Conservation (phyloP, 2,888 invertebrate genomes). For the Nymphalis urticae region DNA sequence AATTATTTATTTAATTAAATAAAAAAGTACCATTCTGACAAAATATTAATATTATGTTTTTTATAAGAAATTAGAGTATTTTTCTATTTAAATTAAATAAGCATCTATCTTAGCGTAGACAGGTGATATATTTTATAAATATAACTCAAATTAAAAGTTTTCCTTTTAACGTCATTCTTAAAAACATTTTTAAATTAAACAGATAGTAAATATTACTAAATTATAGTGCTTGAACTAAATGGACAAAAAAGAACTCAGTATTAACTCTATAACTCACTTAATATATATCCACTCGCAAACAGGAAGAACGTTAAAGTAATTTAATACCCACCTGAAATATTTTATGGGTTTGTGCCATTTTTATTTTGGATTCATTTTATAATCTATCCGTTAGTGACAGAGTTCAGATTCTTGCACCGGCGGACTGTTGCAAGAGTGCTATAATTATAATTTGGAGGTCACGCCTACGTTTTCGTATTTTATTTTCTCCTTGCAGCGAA, state of each 20-base stretch:
- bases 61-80: too few relatives aligned
- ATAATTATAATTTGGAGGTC: slow-evolving; percentile 73
- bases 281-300: not conserved
- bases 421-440: slow-evolving; percentile 57
- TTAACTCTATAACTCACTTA: not conserved
- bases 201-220: too few relatives aligned
- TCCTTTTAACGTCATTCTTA: too few relatives aligned
- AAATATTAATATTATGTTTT: too few relatives aligned
- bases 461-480: slow-evolving; percentile 60
- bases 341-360: slow-evolving; percentile 13
- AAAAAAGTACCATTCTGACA: too few relatives aligned
- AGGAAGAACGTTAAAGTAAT: slow-evolving; percentile 10
- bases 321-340: slow-evolving; percentile 15
- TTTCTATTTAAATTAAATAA: too few relatives aligned
- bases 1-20: too few relatives aligned
- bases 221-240: too few relatives aligned
- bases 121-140: too few relatives aligned
- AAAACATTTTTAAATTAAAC: too few relatives aligned
- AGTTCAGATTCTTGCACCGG: slow-evolving; percentile 28
- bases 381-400: slow-evolving; percentile 23
- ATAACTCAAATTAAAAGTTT: too few relatives aligned
- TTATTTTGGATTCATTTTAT: slow-evolving; percentile 26
- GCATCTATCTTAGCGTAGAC: too few relatives aligned
- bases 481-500: slow-evolving; percentile 57
- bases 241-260: not conserved